Base-by-base conservation (phyloP, 1,140 invertebrate genomes). In the Drosophila kanapiae region DNA sequence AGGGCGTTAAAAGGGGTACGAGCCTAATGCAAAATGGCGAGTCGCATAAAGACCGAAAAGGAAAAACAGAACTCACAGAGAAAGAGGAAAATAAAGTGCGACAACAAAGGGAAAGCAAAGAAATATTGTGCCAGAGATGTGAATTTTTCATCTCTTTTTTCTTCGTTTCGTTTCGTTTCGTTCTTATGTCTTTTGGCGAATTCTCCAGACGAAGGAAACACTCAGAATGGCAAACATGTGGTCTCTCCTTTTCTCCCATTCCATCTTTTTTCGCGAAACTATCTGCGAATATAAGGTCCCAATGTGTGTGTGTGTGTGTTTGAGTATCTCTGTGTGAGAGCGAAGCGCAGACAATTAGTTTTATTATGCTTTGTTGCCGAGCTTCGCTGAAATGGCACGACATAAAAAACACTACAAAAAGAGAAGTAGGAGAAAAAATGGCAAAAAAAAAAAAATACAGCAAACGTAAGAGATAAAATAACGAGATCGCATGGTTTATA, bases 311-410 rank as follows among this genome's bases (percentile, higher is more conserved):
- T 63, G 56, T 70, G 57, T 53, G 49, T 65, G 62, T 42, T 45
- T 62, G 61, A 64, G 51, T 64, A 74, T 56, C 56, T 78, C 64
- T 90, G 85, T 85, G 81, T 78, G 70, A 82, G 86, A 90, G 86
- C 82, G 85, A 91, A 90, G 85, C 85, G 78, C 86, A 90, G 85
- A 90, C 85, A 90, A 90, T 90, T 90, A 90, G 85, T 90, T 90
- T 90, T 90, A 90, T 90, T 90, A 90, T 90, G 82, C 85, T 90
- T 90, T 90, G 85, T 90, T 91, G 78, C 82, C 86, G 86, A 88
- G 86, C 86, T 90, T 90, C 85, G 86, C 85, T 91, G 82, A 90
- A 91, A 90, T 91, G 85, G 86, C 86, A 90, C 82, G 86, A 91
- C 82, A 91, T 86, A 90, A 91, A 90, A 88, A 84, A 68, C 70